A percentile compares a stretch with the other conserved stretches of the same genome.
Evolutionary conservation across 2,113 vertebrate species (phyloP).

Genomic region (Vidua chalybeata): DNA sequence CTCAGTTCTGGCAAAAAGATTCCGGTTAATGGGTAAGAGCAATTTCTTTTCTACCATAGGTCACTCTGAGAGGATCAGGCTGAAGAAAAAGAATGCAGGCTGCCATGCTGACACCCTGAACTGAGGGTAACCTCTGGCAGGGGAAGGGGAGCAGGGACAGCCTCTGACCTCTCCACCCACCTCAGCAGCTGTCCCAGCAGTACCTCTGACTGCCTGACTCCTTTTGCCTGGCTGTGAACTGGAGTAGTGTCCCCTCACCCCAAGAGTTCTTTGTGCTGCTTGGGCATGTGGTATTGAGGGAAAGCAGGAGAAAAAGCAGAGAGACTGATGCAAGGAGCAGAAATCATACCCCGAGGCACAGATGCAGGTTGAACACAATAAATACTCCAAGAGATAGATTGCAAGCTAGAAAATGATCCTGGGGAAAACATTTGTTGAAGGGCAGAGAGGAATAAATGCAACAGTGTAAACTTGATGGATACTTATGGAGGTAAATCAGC

Average conservation of each 20-base stretch:
- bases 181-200: background rate
- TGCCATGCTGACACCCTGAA: background rate
- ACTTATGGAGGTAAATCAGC: background rate
- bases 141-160: background rate
- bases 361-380: background rate
- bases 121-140: background rate
- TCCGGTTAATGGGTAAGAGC: background rate
- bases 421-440: background rate
- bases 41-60: background rate
- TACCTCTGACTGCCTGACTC: background rate
- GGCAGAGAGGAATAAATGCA: background rate
- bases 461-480: background rate
- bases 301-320: background rate
- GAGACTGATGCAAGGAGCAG: background rate
- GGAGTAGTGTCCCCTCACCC: too few species aligned
- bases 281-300: background rate
- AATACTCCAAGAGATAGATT: background rate
- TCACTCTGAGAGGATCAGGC: background rate
- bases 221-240: background rate
- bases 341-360: background rate
- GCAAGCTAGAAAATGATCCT: background rate
- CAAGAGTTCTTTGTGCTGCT: accelerated
- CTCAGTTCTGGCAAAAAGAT: background rate
- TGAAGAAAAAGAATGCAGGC: background rate
- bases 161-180: background rate